phyloP scores from a whole-genome alignment of 1,140 invertebrate genomes.

The Helicoverpa armigera region DNA sequence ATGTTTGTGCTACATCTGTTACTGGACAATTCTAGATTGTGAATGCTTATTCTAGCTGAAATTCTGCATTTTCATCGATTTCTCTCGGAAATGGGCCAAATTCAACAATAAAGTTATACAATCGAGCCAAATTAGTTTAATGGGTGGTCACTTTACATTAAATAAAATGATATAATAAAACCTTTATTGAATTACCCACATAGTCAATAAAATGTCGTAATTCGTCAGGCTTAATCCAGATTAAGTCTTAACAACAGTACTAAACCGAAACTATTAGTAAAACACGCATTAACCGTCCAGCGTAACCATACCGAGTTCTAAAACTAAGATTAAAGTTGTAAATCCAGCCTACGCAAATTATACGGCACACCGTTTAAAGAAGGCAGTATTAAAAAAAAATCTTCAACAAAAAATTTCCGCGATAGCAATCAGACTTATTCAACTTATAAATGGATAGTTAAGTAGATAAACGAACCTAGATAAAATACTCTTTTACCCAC shows the following conservation, averaged over 20 bases:
- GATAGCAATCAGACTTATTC: background rate
- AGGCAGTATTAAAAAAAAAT: too few relatives aligned
- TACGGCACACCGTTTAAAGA: background rate
- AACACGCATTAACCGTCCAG: slow-evolving; percentile 9
- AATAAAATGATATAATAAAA: background rate
- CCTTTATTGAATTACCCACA: slow-evolving; percentile 4
- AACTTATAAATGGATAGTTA: slow-evolving; percentile 17
- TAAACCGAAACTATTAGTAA: slow-evolving; percentile 19
- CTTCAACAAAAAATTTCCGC: background rate
- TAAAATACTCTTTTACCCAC: slow-evolving; percentile 1
- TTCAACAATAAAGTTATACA: background rate
- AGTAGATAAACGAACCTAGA: background rate
- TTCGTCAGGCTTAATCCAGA: slow-evolving; percentile 9
- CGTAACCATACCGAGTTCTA: slow-evolving; percentile 17
- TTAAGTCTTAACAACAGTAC: slow-evolving; percentile 26
- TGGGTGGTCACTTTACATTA: background rate
- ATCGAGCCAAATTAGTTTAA: background rate
- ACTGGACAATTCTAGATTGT: slow-evolving; percentile 4
- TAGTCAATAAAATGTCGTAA: slow-evolving; percentile 11
- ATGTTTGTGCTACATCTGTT: slow-evolving; percentile 16
- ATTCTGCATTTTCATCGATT: background rate
- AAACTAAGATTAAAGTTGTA: slow-evolving; percentile 34
- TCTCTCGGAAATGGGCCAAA: background rate
- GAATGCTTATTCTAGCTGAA: slow-evolving; percentile 4
- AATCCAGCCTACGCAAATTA: slow-evolving; percentile 22